phyloP scores from a whole-genome alignment of 2,113 vertebrate species.

The Bothrops jararaca region DNA sequence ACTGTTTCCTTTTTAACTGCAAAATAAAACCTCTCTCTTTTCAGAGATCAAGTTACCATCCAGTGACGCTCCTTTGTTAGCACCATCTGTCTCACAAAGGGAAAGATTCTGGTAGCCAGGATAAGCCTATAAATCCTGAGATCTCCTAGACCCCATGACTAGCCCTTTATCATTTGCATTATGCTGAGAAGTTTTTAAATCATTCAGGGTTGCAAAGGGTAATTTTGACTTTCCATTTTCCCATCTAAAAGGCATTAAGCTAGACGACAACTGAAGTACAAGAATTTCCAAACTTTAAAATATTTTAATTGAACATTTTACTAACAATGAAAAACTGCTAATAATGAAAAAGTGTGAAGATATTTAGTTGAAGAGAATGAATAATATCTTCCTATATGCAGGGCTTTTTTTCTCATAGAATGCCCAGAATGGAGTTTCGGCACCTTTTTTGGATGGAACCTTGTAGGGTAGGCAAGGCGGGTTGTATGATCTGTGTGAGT shows the following conservation, averaged over 20 bases:
- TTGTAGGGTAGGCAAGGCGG: too few species aligned
- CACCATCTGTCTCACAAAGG: conserved; percentile 55
- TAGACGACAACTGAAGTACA: conserved; percentile 14
- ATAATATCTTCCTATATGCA: not conserved
- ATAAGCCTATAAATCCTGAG: conserved; percentile 26
- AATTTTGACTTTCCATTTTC: not conserved
- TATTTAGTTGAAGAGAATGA: not conserved
- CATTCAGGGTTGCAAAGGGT: conserved; percentile 7
- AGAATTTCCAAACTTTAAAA: conserved; percentile 9
- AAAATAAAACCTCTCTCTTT: conserved; percentile 48
- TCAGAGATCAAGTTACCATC: conserved; percentile 62
- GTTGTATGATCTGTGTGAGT: too few species aligned
- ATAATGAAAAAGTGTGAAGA: not conserved
- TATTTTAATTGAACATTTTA: not conserved
- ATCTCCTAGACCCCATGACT: conserved; percentile 10
- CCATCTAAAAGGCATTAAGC: conserved; percentile 32
- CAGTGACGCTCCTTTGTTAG: conserved; percentile 57
- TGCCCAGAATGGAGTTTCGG: too few species aligned
- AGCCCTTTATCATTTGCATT: conserved; percentile 26
- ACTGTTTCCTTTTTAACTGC: conserved; percentile 40
- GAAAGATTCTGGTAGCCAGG: not conserved
- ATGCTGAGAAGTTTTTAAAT: conserved; percentile 24
- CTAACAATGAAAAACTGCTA: conserved; percentile 1
- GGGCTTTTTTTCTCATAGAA: too few species aligned
- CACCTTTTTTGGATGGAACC: too few species aligned